Conservation (phyloP, 2,888 invertebrate species). For the Plagodis dolabraria region DNA sequence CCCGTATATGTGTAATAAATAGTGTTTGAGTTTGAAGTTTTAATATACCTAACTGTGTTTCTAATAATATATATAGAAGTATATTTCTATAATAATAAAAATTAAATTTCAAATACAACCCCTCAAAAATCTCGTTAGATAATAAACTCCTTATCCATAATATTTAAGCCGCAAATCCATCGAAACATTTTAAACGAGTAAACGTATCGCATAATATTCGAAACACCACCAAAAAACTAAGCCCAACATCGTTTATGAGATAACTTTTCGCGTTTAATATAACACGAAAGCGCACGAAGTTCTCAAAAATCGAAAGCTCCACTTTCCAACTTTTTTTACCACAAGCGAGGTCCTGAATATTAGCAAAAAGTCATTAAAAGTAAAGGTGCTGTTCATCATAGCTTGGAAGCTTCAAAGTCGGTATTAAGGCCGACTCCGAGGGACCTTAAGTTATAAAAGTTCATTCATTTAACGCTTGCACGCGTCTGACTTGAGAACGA, state of each 20-base stretch:
- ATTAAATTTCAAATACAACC: too few species aligned
- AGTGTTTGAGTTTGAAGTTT: too few species aligned
- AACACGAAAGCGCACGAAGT: constrained; percentile 32
- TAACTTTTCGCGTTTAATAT: constrained; percentile 34
- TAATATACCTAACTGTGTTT: too few species aligned
- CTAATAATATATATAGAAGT: too few species aligned
- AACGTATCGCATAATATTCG: background rate
- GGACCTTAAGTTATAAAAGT: constrained; percentile 81
- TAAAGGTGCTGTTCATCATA: constrained; percentile 81
- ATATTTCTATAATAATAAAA: too few species aligned
- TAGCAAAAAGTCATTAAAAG: constrained; percentile 85
- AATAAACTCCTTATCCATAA: too few species aligned
- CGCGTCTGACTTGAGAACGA: constrained; percentile 62
- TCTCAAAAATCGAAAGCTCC: constrained; percentile 57
- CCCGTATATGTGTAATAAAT: too few species aligned
- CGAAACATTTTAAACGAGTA: too few species aligned
- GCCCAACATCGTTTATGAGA: constrained; percentile 34
- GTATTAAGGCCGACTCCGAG: constrained; percentile 71
- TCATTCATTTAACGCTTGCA: constrained; percentile 83
- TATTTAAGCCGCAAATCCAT: too few species aligned
- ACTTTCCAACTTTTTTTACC: constrained; percentile 63
- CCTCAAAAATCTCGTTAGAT: too few species aligned
- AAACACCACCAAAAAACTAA: constrained; percentile 21
- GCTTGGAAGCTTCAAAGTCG: constrained; percentile 67
- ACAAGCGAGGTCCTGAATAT: constrained; percentile 68